Evolutionary conservation across 64 coral and sea anemone species (phyloP).

Genomic region (Pocillopora verrucosa): DNA sequence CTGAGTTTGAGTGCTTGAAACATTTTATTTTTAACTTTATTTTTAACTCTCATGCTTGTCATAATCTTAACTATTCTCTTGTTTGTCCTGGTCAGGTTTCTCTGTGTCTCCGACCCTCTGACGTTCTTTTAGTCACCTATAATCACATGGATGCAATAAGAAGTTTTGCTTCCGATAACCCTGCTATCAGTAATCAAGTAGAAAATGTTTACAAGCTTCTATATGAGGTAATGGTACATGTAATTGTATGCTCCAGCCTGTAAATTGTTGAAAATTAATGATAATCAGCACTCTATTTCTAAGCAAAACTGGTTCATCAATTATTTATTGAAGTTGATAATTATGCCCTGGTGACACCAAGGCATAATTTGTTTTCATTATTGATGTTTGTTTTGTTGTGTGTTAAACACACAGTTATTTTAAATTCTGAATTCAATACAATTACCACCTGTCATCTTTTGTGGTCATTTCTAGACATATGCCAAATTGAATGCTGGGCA

Average conservation of each 20-base stretch:
- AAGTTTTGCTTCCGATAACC: conserved; percentile 93
- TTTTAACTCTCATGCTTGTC: background rate
- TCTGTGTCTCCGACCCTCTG: conserved; percentile 81
- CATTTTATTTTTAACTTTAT: background rate
- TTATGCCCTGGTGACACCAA: no score
- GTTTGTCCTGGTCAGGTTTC: conserved; percentile 58
- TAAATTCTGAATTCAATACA: background rate
- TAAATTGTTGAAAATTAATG: no score
- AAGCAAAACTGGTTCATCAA: no score
- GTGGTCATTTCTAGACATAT: conserved; percentile 68
- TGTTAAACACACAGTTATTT: background rate
- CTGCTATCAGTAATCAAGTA: conserved; percentile 90
- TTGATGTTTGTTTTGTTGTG: no score
- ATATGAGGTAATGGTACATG: conserved; percentile 63
- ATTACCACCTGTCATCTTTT: background rate
- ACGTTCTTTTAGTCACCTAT: conserved; percentile 91
- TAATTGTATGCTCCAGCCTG: background rate
- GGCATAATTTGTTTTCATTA: no score
- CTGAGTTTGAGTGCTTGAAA: background rate
- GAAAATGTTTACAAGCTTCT: conserved; percentile 98
- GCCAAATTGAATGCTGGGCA: conserved; percentile 72
- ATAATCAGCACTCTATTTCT: no score
- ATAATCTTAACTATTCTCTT: background rate
- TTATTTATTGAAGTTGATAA: no score
- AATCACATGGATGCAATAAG: conserved; percentile 99